Conservation (phyloP, 2,797 vertebrate genomes). For the Dendrocincla fuliginosa region DNA sequence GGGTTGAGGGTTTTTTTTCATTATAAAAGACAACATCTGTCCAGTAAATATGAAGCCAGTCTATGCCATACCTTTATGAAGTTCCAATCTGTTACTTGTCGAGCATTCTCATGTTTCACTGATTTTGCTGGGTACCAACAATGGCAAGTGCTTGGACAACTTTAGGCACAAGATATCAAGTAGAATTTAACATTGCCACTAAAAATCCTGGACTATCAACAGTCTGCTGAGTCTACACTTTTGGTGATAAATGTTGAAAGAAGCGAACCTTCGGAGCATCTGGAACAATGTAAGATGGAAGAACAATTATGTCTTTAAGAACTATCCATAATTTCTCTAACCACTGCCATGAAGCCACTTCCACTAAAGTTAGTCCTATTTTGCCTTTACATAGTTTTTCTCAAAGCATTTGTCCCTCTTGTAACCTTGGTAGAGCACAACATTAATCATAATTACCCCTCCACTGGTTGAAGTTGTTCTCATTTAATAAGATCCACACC, state of each 20-base stretch:
- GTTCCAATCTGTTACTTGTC: not conserved
- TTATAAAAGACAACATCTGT: not conserved
- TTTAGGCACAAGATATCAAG: not conserved
- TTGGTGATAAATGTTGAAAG: not conserved
- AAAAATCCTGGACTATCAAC: not conserved
- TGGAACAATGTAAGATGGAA: not conserved
- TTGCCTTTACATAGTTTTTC: not conserved
- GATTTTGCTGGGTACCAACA: not conserved
- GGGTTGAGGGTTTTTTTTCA: rapidly evolving
- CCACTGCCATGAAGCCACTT: not conserved
- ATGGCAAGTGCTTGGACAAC: not conserved
- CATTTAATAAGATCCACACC: not conserved
- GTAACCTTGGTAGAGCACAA: not conserved
- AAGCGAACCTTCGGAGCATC: not conserved
- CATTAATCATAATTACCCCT: not conserved
- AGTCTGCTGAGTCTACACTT: not conserved
- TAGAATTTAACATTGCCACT: not conserved
- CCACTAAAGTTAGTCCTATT: not conserved
- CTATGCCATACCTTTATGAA: not conserved
- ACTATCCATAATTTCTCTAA: not conserved
- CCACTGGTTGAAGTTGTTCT: not conserved
- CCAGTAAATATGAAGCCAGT: not conserved
- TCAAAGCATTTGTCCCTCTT: not conserved
- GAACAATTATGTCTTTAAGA: not conserved
- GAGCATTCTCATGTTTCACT: not conserved